Evolutionary conservation across 2,113 vertebrate genomes (phyloP), one percentile per base, ranked within the genome.

Genomic region (Elephantulus edwardii): DNA sequence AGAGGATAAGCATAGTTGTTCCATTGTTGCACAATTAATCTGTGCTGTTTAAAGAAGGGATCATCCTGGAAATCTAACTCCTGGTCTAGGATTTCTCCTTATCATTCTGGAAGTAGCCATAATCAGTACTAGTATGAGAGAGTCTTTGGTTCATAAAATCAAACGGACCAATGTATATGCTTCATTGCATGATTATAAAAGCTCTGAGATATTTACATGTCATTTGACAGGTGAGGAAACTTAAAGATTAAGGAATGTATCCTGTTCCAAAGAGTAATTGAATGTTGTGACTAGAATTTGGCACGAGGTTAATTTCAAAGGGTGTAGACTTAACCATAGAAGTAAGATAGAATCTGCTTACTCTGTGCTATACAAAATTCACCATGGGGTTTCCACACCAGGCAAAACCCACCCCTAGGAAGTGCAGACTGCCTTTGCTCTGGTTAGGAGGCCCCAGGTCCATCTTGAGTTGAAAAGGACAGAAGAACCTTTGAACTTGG

Each of bases 1-100:
- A 33, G n/a, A 40, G 40, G 12, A 20, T 4, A 33, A 7, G 13
- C 1, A 0, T n/a, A 44, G 50, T 2, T 14, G 1, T 10, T 17
- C 40, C 42, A 13, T 30, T 2, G 1, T 19, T 28, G 79, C 33
- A 5, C 40, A 1, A 0, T 0, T 19, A 30, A 40, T n/a, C 35
- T 40, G n/a, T 0, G 1, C 35, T 52, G 19, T n/a, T 50, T 86
- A 46, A 56, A 40, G 4, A 4, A 42, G 44, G 48, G 26, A 88
- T 33, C 24, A 26, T 30, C 50, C 80, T 44, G 33, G 42, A 13
- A 8, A 30, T 48, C 30, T 52, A 6, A 44, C 16, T 52, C 56
- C 35, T 17, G 6, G 5, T 68, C 14, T 50, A 24, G 40, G n/a
- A 38, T 30, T 8, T 14, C 30, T 9, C 24, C 28, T 40, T 44